Evolutionary conservation across 2,797 vertebrate species (phyloP), one percentile per base, ranked within the genome.

Genomic region (Babyrousa celebensis): DNA sequence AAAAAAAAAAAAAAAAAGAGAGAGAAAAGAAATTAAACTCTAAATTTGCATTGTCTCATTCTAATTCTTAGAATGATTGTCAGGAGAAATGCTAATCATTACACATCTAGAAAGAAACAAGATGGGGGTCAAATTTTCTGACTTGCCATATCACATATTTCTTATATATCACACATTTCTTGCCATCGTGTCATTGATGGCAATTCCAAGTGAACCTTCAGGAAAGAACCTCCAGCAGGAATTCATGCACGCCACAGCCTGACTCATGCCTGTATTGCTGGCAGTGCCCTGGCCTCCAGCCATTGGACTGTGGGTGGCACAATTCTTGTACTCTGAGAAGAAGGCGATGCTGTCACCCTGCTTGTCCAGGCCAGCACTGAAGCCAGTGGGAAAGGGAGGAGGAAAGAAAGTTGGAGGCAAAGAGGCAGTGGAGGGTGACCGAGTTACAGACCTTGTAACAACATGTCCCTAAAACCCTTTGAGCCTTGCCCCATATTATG

Each of bases 281-380:
- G 87, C 88, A 85, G 78, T 89, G 78, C 23, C 68, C 94, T 96
- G 97, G 96, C 67, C 85, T 80, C 83, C 14, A 48, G 97, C 96
- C 97, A 96, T 21, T 3, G 96, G 94, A 63, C 95, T 93, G 94
- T 97, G 97, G 97, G 97, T 96, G 96, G 97, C 96, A 93, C 71
- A 68, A 60, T 89, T 96, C 95, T 97, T 67, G 89, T 84, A 79
- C 85, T 97, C 91, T 82, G 94, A 96, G 91, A 60, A 96, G 92
- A 97, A 96, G 58, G 67, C 79, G 48, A 6, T 43, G 67, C 74
- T 93, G 95, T 96, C 92, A 94, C 83, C 94, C 56, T 58, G 60
- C 83, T 79, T 86, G 68, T 75, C 52, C 43, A 90, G 82, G 96
- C 87, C 74, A 67, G 36, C 36, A 23, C 92, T 82, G 40, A 87